Evolutionary conservation across 2,797 vertebrate genomes (phyloP).

Genomic region (Philypnodon macrostomus): DNA sequence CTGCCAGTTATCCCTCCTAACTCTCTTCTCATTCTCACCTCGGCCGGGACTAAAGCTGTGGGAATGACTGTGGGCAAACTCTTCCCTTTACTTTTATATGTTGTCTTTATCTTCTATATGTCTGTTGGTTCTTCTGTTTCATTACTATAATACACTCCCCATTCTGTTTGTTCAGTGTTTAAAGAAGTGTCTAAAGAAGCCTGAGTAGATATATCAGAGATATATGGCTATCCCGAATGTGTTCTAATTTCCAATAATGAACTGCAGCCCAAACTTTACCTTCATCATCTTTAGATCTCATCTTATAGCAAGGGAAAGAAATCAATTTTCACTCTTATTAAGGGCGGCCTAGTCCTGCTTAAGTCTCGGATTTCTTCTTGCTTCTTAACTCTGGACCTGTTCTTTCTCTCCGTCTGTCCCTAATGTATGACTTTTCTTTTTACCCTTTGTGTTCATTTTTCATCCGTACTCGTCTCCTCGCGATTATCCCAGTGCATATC

Average conservation of each 20-base stretch:
- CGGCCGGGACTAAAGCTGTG: constrained; percentile 49
- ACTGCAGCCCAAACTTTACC: constrained; percentile 67
- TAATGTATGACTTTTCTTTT: constrained; percentile 66
- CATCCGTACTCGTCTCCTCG: constrained; percentile 63
- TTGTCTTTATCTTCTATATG: constrained; percentile 38
- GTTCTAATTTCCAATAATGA: constrained; percentile 72
- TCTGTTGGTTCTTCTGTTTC: constrained; percentile 34
- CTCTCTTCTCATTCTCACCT: constrained; percentile 59
- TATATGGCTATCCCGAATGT: constrained; percentile 56
- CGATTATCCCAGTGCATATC: constrained; percentile 78
- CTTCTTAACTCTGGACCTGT: constrained; percentile 41
- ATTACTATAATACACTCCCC: constrained; percentile 46
- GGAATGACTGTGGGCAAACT: constrained; percentile 53
- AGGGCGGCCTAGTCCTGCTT: constrained; percentile 65
- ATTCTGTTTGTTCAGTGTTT: constrained; percentile 66
- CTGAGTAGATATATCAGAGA: constrained; percentile 55
- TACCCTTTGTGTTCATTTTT: constrained; percentile 73
- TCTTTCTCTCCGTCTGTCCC: constrained; percentile 50
- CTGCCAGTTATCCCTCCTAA: constrained; percentile 65
- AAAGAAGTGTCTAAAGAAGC: constrained; percentile 58
- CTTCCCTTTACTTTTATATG: constrained; percentile 34
- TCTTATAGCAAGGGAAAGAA: constrained; percentile 74
- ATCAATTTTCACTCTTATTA: constrained; percentile 78
- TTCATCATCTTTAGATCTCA: constrained; percentile 78
- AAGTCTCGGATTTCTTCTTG: constrained; percentile 61